Conservation (phyloP, 2,888 invertebrate genomes). For the Lithophane socia region DNA sequence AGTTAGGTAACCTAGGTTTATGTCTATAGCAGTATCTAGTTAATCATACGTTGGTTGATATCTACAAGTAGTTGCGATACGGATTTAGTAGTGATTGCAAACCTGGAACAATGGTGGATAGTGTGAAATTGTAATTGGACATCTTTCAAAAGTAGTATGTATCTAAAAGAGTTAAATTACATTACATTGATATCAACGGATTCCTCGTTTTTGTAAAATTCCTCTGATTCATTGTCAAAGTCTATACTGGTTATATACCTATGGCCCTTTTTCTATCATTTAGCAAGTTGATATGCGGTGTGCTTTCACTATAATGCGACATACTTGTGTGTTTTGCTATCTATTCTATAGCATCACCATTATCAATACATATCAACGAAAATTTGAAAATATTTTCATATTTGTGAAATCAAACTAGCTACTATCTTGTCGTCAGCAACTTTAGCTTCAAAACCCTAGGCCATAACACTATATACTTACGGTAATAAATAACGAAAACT, state of each 20-base stretch:
- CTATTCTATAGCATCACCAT: neutral
- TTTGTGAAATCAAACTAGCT: neutral
- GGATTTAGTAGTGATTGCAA: slow-evolving; percentile 1
- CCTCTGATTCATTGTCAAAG: no score
- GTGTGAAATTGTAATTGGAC: neutral
- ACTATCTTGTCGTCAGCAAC: neutral
- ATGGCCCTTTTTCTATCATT: neutral
- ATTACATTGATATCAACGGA: neutral
- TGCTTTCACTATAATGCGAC: neutral
- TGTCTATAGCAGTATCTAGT: slow-evolving; percentile 3
- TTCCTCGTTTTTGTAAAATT: neutral
- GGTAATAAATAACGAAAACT: slow-evolving; percentile 49
- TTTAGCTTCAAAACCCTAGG: slow-evolving; percentile 10
- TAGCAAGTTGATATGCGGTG: neutral
- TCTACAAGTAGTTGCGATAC: neutral
- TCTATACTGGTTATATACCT: neutral
- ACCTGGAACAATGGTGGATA: neutral
- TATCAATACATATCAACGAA: neutral
- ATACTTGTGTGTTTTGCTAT: neutral
- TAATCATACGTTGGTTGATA: slow-evolving; percentile 32
- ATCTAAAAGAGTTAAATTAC: neutral
- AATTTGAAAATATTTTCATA: neutral
- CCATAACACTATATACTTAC: slow-evolving; percentile 24
- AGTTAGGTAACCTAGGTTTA: slow-evolving; percentile 24
- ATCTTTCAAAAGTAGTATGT: neutral